These are phyloP conservation scores for Cyclargus thomasi DNA, from an alignment of 1,140 invertebrate genomes.

Conservation along the genomic window DNA sequence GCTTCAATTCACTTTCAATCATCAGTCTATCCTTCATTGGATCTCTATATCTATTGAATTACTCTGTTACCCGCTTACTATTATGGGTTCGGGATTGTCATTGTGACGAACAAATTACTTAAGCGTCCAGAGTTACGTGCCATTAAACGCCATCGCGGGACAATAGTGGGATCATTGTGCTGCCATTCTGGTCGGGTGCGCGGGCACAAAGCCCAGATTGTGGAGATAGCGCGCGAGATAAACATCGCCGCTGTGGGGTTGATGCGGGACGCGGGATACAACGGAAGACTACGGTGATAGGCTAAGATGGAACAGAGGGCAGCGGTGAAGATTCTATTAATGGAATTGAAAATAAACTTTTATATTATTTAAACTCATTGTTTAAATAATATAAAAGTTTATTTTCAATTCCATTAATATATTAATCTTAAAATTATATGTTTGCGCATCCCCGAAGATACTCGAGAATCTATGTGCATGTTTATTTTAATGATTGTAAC, in stretches of 20 bases:
- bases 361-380: too few relatives aligned
- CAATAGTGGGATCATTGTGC: background rate
- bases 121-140: background rate
- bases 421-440: too few relatives aligned
- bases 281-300: background rate
- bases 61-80: background rate
- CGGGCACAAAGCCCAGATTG: background rate
- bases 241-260: background rate
- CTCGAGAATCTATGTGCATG: too few relatives aligned
- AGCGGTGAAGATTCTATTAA: too few relatives aligned
- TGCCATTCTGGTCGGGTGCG: background rate
- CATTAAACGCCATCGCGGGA: background rate
- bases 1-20: background rate
- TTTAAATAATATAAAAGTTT: too few relatives aligned
- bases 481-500: too few relatives aligned
- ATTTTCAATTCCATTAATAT: too few relatives aligned
- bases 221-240: background rate
- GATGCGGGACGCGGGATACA: background rate
- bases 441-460: too few relatives aligned
- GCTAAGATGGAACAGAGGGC: too few relatives aligned
- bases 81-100: background rate
- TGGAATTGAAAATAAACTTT: too few relatives aligned
- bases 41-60: background rate
- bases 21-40: background rate
- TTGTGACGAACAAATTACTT: slow-evolving; percentile 3